These are phyloP conservation scores for Dunckerocampus dactyliophorus DNA, from an alignment of 2,113 vertebrate genomes.

Conservation along the genomic window DNA sequence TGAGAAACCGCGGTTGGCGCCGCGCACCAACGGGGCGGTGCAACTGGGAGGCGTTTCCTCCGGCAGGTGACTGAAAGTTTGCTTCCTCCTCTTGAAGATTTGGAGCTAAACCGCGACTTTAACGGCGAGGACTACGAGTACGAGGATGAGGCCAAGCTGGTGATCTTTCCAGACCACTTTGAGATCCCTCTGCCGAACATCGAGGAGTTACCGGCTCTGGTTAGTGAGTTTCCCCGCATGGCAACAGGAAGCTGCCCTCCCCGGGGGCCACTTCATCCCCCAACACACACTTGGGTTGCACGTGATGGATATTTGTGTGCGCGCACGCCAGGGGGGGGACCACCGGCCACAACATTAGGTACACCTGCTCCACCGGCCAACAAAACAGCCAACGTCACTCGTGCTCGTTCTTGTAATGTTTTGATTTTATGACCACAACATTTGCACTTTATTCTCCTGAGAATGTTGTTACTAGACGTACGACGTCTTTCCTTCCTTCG, in stretches of 20 bases:
- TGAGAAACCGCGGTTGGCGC: too few relatives aligned
- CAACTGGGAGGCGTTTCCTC: too few relatives aligned
- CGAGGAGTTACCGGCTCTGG: constrained; percentile 96
- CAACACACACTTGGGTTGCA: too few relatives aligned
- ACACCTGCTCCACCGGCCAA: neutral
- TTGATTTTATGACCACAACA: too few relatives aligned
- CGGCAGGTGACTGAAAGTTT: constrained; percentile 23
- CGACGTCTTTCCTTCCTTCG: too few relatives aligned
- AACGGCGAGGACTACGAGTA: constrained; percentile 92
- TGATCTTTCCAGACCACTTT: constrained; percentile 98
- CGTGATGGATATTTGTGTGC: neutral
- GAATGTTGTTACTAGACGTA: too few relatives aligned
- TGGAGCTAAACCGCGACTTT: constrained; percentile 89
- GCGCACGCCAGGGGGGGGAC: neutral
- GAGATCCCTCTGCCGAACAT: constrained; percentile 98
- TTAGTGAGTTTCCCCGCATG: constrained; percentile 78
- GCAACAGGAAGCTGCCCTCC: constrained; percentile 10
- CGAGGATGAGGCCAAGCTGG: constrained; percentile 95
- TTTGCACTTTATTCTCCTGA: too few relatives aligned
- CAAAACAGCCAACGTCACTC: too few relatives aligned
- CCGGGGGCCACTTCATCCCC: constrained; percentile 22
- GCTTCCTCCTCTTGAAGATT: constrained; percentile 77
- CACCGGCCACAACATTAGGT: neutral
- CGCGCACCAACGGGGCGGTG: too few relatives aligned
- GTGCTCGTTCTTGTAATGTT: too few relatives aligned